These are phyloP conservation scores for Drosophila borborema DNA, from an alignment of 2,888 invertebrate genomes.

Conservation along the genomic window DNA sequence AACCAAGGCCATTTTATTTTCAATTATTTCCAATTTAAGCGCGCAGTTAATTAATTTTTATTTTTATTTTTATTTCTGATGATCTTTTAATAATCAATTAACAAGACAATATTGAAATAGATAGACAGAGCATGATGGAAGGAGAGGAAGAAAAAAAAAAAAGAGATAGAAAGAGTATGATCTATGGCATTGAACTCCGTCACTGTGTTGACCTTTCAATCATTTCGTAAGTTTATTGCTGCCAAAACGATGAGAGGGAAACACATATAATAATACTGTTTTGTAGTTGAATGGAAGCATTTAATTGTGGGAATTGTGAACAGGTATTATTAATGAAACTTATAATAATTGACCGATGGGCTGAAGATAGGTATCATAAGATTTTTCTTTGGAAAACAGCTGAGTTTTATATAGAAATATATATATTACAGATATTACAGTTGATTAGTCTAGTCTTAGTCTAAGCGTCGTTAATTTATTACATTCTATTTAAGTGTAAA, in stretches of 20 bases:
- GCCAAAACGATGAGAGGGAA: conserved; percentile 19
- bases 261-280: conserved; percentile 10
- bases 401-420: not conserved
- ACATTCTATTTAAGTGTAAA: not conserved
- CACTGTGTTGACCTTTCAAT: conserved; percentile 31
- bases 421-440: not conserved
- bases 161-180: conserved; percentile 17
- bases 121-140: conserved; percentile 6
- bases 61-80: conserved; percentile 14
- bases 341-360: not conserved
- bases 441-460: not conserved
- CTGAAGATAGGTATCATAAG: not conserved
- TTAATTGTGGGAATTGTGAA: conserved; percentile 11
- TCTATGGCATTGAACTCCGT: conserved; percentile 53
- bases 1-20: conserved; percentile 35
- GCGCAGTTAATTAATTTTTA: conserved; percentile 36
- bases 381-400: not conserved
- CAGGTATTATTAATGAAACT: not conserved
- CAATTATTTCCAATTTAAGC: conserved; percentile 17
- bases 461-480: not conserved
- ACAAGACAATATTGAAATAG: not conserved
- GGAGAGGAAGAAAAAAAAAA: conserved; percentile 18
- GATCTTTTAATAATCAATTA: conserved; percentile 31
- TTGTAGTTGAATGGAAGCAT: conserved; percentile 13
- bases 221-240: conserved; percentile 32